Percentiles rank a stretch among this genome's conserved stretches.
Evolutionary conservation across 2,888 invertebrate genomes (phyloP).

Genomic region (Lamproptera curius): DNA sequence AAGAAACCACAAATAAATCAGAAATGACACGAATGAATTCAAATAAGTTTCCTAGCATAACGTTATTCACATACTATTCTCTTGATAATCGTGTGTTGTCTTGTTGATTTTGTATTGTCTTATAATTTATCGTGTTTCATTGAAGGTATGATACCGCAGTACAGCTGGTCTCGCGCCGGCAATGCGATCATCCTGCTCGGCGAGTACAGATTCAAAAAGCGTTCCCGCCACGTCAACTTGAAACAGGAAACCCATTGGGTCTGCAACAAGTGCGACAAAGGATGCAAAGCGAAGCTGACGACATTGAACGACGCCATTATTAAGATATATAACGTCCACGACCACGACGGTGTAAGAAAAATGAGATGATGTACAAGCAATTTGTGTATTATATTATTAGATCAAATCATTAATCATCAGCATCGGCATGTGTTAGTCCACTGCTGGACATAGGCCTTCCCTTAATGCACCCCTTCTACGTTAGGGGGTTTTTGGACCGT

Average conservation of each 20-base stretch:
- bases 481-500: too few species aligned
- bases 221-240: constrained; percentile 56
- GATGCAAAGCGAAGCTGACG: constrained; percentile 64
- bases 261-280: constrained; percentile 65
- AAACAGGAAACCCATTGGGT: constrained; percentile 67
- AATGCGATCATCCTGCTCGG: constrained; percentile 67
- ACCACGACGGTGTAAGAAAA: constrained; percentile 48
- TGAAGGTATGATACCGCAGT: constrained; percentile 46
- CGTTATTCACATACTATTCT: too few species aligned
- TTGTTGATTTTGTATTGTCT: too few species aligned
- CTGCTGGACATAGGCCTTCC: too few species aligned
- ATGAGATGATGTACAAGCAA: constrained; percentile 34
- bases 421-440: too few species aligned
- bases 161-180: constrained; percentile 66
- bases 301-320: constrained; percentile 63
- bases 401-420: too few species aligned
- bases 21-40: too few species aligned
- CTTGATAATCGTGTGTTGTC: too few species aligned
- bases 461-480: too few species aligned
- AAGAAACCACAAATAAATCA: too few species aligned
- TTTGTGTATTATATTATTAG: too few species aligned
- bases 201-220: constrained; percentile 64
- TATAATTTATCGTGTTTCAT: constrained; percentile 15
- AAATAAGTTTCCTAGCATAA: too few species aligned
- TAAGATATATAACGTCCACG: constrained; percentile 57